Conservation (phyloP, 2,797 vertebrate species). For the Parauchenoglanis punctatus region DNA sequence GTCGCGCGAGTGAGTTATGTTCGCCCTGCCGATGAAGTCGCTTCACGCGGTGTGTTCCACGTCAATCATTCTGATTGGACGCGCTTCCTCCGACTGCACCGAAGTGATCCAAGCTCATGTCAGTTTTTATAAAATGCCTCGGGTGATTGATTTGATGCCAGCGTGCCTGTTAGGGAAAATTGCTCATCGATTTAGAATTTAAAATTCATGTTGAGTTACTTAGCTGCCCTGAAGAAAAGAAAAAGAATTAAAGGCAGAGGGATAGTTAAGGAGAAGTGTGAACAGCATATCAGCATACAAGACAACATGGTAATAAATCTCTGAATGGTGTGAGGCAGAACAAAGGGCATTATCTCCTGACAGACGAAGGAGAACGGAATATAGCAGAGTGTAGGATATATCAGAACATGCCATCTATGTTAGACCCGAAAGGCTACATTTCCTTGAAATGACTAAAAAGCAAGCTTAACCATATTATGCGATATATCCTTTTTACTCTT, state of each 20-base stretch:
- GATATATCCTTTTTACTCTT: constrained; percentile 3
- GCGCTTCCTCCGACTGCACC: constrained; percentile 24
- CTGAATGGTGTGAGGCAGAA: constrained; percentile 3
- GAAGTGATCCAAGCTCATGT: background rate
- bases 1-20: constrained; percentile 68
- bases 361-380: background rate
- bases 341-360: constrained; percentile 19
- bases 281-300: constrained; percentile 1
- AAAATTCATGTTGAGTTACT: background rate
- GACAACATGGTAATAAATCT: constrained; percentile 16
- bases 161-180: constrained; percentile 27
- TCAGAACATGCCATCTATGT: background rate
- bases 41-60: constrained; percentile 63
- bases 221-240: background rate
- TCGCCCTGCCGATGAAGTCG: constrained; percentile 62
- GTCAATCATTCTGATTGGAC: constrained; percentile 69
- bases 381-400: background rate
- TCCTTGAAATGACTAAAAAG: constrained; percentile 26
- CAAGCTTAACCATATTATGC: constrained; percentile 13
- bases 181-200: constrained; percentile 17
- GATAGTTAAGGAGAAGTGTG: background rate
- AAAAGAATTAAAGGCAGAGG: background rate
- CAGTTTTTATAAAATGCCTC: constrained; percentile 21
- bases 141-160: constrained; percentile 35
- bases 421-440: background rate